These are phyloP conservation scores for Kryphioiulus occultus DNA, from an alignment of 2,888 invertebrate genomes.

Conservation along the genomic window DNA sequence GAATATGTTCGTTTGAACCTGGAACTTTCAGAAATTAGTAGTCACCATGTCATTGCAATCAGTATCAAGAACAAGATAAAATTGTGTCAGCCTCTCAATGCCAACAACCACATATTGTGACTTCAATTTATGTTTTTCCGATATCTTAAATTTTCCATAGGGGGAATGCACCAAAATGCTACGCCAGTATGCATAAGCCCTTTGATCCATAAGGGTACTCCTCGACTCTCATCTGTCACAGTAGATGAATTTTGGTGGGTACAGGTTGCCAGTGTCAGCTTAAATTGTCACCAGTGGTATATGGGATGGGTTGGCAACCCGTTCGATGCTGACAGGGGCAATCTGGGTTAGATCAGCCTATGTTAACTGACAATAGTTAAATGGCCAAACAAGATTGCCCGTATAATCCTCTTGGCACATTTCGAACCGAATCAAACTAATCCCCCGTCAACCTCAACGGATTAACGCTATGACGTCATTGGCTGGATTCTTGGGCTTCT, in stretches of 20 bases:
- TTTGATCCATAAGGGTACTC: neutral
- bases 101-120: too few relatives aligned
- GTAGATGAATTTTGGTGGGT: neutral
- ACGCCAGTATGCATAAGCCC: neutral
- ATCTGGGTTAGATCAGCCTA: neutral
- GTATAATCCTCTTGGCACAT: neutral
- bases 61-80: too few relatives aligned
- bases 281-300: neutral
- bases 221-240: neutral
- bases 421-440: neutral
- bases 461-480: neutral
- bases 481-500: neutral
- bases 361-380: neutral
- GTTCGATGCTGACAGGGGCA: neutral
- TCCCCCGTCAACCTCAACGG: neutral
- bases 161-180: neutral
- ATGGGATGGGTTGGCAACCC: neutral
- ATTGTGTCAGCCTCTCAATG: too few relatives aligned
- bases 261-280: neutral
- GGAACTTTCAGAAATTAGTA: too few relatives aligned
- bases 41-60: too few relatives aligned
- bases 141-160: neutral
- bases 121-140: too few relatives aligned
- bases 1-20: too few relatives aligned
- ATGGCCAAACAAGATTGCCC: neutral